Evolutionary conservation across 2,797 vertebrate species (phyloP), one percentile per base, ranked within the genome.

Genomic region (Amblyraja radiata): DNA sequence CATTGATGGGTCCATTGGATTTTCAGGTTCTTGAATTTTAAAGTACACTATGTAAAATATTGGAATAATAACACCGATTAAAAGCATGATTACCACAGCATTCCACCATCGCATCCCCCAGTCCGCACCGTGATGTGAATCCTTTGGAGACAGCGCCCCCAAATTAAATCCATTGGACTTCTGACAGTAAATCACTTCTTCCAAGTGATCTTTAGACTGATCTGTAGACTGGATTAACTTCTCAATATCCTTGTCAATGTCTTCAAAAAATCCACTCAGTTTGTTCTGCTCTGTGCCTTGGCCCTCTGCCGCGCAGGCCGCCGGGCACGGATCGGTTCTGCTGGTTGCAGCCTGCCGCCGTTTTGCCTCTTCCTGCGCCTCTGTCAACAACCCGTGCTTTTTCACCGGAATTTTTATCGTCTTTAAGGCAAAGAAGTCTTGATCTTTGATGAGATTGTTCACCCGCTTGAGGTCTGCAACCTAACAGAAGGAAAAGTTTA

Each of bases 91-190:
- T 1, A 98, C 95, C 6, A 99, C 97, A 0, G 98, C 98, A 0
- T 98, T 99, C 98, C 98, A 98, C 98, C 98, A 99, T 94, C 96
- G 97, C 94, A 99, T 97, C 0, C 98, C 98, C 93, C 98, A 98
- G 95, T 99, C 98, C 0, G 97, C 97, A 0, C 98, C 98, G 0
- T 95, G 95, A 10, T 93, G 74, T 0, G 21, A 36, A 14, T 95
- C 58, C 93, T 28, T 94, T 0, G 74, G 93, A 13, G 93, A 93
- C 0, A 90, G 88, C 0, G 94, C 1, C 81, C 78, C 46, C 0
- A 93, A 6, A 91, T 94, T 16, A 3, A 93, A 91, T 93, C 94
- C 54, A 94, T 94, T 0, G 32, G 80, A 93, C 0, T 93, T 63
- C 1, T 95, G 95, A 8, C 93, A 0, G 1, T 93, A 91, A 9